These are phyloP conservation scores for Synanthedon formicaeformis DNA, from an alignment of 2,888 invertebrate genomes.

Conservation along the genomic window DNA sequence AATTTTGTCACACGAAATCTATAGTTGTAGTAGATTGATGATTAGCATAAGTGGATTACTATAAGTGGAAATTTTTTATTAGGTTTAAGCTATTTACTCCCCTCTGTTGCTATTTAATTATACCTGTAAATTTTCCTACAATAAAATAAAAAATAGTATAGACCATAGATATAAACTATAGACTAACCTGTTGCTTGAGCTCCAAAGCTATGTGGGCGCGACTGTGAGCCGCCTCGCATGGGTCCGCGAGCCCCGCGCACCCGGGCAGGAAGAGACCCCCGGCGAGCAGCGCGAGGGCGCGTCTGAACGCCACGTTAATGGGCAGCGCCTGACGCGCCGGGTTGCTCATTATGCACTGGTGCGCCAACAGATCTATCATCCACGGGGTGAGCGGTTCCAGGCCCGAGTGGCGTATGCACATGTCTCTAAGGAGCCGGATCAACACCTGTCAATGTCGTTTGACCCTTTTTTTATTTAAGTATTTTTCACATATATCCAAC, in stretches of 20 bases:
- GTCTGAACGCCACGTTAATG: constrained; percentile 89
- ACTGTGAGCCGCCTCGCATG: constrained; percentile 90
- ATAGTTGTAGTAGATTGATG: too few relatives aligned
- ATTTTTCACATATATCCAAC: too few relatives aligned
- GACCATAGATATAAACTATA: too few relatives aligned
- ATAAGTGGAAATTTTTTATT: too few relatives aligned
- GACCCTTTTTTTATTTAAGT: too few relatives aligned
- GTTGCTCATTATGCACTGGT: constrained; percentile 97
- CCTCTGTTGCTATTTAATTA: too few relatives aligned
- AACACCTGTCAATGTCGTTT: constrained; percentile 71
- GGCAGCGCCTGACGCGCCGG: constrained; percentile 92
- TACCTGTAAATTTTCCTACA: too few relatives aligned
- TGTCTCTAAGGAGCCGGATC: constrained; percentile 92
- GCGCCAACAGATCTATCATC: constrained; percentile 96
- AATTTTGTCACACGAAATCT: too few relatives aligned
- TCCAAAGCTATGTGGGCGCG: constrained; percentile 92
- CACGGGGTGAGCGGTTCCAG: constrained; percentile 93
- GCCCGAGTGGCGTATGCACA: constrained; percentile 89
- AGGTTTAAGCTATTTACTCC: too few relatives aligned
- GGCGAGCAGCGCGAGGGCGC: constrained; percentile 90
- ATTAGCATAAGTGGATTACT: too few relatives aligned
- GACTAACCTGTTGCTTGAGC: constrained; percentile 78
- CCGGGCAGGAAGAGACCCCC: constrained; percentile 96
- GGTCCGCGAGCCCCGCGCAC: constrained; percentile 92
- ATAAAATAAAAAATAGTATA: too few relatives aligned